Conservation (phyloP, 2,888 invertebrate species). For the Aricia artaxerxes region DNA sequence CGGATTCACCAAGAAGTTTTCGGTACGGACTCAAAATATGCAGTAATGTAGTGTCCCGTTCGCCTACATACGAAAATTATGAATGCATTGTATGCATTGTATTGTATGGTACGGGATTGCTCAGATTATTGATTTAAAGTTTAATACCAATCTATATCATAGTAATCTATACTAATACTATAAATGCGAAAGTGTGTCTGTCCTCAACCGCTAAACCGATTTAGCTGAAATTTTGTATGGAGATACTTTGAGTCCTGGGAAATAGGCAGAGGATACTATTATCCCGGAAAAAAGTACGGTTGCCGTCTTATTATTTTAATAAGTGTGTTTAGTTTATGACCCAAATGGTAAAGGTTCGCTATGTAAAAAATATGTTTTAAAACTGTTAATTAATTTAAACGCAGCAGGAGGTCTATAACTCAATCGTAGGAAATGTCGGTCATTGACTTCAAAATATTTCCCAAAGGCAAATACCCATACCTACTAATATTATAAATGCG, state of each 20-base stretch:
- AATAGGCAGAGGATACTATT: no score
- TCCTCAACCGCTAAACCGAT: no score
- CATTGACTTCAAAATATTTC: not conserved
- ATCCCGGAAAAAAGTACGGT: no score
- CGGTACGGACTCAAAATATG: constrained; percentile 1
- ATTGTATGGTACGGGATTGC: not conserved
- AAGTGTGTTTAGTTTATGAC: not conserved
- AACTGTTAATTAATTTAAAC: not conserved
- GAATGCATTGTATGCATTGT: no score
- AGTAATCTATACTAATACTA: no score
- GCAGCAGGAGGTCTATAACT: not conserved
- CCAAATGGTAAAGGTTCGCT: not conserved
- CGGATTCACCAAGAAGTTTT: not conserved
- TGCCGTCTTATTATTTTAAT: no score
- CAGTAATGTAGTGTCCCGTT: not conserved
- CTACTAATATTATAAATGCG: no score
- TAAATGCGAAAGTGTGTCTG: no score
- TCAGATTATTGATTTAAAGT: not conserved
- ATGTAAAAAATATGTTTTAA: not conserved
- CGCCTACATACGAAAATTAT: constrained; percentile 2
- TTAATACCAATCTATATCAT: no score
- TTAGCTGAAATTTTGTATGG: no score
- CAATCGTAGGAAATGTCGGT: not conserved
- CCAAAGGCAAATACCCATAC: not conserved
- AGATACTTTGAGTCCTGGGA: no score